Evolutionary conservation across 2,113 vertebrate genomes (phyloP).

Genomic region (Panurus biarmicus): DNA sequence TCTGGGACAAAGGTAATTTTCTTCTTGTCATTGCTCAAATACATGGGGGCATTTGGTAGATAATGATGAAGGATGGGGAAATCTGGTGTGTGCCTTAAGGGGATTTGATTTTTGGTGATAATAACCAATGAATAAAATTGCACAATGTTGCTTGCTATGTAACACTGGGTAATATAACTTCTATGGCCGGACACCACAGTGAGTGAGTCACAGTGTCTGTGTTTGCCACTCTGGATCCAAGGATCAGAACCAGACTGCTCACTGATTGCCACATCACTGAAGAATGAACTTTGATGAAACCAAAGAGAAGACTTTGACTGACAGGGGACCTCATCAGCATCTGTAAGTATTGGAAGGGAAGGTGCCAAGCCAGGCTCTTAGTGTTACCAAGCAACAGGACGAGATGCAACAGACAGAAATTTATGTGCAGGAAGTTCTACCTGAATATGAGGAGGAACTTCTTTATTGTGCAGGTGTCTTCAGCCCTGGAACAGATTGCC

Average conservation of each 20-base stretch:
- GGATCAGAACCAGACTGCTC: neutral
- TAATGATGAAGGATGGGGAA: neutral
- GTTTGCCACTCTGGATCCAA: neutral
- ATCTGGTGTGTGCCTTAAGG: neutral
- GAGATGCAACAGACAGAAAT: neutral
- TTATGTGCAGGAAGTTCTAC: neutral
- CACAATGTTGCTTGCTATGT: fast-evolving
- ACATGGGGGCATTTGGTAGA: fast-evolving
- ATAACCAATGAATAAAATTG: neutral
- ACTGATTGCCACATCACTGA: neutral
- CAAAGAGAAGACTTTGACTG: neutral
- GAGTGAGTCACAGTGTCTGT: neutral
- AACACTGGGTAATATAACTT: neutral
- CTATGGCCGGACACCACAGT: neutral
- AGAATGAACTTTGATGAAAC: neutral
- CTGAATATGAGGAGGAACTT: neutral
- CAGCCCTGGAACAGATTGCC: neutral
- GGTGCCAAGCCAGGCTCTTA: too few species aligned
- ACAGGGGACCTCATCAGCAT: too few species aligned
- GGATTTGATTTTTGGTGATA: neutral
- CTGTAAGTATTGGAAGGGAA: fast-evolving
- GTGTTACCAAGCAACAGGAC: neutral
- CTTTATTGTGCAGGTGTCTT: neutral
- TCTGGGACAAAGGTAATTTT: neutral
- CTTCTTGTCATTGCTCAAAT: neutral